These are phyloP conservation scores for Sciaenops ocellatus DNA, from an alignment of 2,797 vertebrate species.

Conservation along the genomic window DNA sequence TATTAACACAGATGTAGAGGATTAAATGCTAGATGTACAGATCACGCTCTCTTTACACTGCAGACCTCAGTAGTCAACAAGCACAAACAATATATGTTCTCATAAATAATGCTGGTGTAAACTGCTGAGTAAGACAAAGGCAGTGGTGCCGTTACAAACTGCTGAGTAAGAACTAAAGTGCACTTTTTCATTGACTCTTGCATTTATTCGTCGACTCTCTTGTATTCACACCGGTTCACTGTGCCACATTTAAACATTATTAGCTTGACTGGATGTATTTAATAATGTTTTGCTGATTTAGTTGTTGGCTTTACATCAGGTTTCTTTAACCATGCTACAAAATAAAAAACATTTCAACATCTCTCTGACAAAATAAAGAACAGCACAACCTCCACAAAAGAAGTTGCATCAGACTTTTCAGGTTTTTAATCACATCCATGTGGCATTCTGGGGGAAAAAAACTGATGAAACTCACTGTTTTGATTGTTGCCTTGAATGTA, in stretches of 20 bases:
- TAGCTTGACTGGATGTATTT: neutral
- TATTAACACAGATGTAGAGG: constrained; percentile 19
- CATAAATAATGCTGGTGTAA: constrained; percentile 62
- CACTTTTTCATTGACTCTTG: constrained; percentile 27
- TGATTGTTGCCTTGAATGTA: constrained; percentile 86
- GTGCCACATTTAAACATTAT: neutral
- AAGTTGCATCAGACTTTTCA: neutral
- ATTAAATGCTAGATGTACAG: constrained; percentile 43
- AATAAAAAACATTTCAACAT: neutral
- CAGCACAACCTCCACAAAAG: neutral
- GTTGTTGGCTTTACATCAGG: neutral
- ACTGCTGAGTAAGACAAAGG: constrained; percentile 67
- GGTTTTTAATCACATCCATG: neutral
- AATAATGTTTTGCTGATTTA: neutral
- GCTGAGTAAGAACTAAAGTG: constrained; percentile 66
- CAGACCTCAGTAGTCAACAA: constrained; percentile 29
- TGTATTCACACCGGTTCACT: constrained; percentile 4
- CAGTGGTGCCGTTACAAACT: constrained; percentile 52
- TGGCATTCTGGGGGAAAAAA: neutral
- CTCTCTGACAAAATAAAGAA: neutral
- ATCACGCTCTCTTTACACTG: constrained; percentile 28
- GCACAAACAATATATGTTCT: constrained; percentile 59
- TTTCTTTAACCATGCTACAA: neutral
- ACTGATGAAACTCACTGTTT: constrained; percentile 71
- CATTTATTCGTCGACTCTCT: constrained; percentile 29